Evolutionary conservation across 53 echinoderm and acorn worm species (phyloP).

Genomic region (Zoroaster sp.): DNA sequence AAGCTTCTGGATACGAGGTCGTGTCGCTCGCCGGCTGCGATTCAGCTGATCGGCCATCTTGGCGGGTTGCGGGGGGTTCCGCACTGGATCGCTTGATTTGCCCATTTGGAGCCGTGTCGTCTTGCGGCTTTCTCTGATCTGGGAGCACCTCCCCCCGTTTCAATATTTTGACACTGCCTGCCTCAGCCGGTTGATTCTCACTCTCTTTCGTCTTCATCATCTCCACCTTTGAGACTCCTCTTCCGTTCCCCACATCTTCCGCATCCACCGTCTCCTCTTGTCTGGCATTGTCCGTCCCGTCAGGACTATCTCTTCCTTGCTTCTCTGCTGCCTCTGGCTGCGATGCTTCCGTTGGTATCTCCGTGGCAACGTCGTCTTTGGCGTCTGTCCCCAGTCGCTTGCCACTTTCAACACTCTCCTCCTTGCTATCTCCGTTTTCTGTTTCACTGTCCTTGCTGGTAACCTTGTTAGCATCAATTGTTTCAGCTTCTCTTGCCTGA

Average conservation of each 20-base stretch:
- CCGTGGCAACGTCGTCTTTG: background rate
- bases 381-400: background rate
- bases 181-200: background rate
- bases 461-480: background rate
- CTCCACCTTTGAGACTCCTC: background rate
- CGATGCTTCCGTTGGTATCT: background rate
- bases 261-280: slow-evolving; percentile 12
- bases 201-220: background rate
- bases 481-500: background rate
- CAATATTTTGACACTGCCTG: background rate
- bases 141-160: background rate
- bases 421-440: slow-evolving; percentile 22
- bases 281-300: background rate
- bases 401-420: too few species aligned
- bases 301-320: background rate
- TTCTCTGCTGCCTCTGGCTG: slow-evolving; percentile 7
- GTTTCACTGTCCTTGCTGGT: slow-evolving; percentile 4
- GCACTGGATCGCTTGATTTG: background rate
- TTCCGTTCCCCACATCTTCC: background rate
- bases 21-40: background rate
- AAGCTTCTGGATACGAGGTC: background rate
- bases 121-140: background rate
- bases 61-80: background rate
- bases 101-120: background rate
- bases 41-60: background rate